These are phyloP conservation scores for Tetramorium parvispinum DNA, from an alignment of 1,140 invertebrate genomes.

Conservation along the genomic window DNA sequence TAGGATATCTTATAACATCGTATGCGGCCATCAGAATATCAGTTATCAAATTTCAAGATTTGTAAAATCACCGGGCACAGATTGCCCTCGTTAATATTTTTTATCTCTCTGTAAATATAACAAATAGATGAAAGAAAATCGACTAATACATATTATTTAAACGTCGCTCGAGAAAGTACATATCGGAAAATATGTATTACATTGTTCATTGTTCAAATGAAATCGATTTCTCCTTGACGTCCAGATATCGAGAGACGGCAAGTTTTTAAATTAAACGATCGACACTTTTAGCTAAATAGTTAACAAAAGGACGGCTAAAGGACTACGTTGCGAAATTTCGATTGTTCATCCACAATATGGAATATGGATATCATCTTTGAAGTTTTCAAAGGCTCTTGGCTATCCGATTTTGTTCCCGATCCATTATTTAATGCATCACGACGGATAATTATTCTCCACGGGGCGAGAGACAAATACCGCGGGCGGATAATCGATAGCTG, in stretches of 20 bases:
- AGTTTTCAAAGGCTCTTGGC: not conserved
- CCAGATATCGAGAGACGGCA: not conserved
- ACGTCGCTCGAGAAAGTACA: not conserved
- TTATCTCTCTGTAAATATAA: not conserved
- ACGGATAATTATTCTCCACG: slow-evolving; percentile 32
- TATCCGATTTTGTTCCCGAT: not conserved
- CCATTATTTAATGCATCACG: slow-evolving; percentile 17
- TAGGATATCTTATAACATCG: slow-evolving; percentile 15
- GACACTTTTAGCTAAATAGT: not conserved
- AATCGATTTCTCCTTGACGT: not conserved
- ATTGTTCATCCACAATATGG: not conserved
- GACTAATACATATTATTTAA: not conserved
- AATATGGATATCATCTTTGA: not conserved
- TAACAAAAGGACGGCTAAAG: not conserved
- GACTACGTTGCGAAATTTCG: not conserved
- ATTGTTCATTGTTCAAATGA: not conserved
- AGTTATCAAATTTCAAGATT: slow-evolving; percentile 31
- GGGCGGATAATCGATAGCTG: not conserved
- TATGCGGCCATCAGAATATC: not conserved
- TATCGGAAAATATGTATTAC: not conserved
- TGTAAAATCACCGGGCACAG: not conserved
- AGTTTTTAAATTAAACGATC: not conserved
- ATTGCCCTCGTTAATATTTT: not conserved
- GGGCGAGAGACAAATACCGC: not conserved
- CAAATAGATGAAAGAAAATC: not conserved